These are phyloP conservation scores for Physocephala rufipes DNA, from an alignment of 2,888 invertebrate species.

Conservation along the genomic window DNA sequence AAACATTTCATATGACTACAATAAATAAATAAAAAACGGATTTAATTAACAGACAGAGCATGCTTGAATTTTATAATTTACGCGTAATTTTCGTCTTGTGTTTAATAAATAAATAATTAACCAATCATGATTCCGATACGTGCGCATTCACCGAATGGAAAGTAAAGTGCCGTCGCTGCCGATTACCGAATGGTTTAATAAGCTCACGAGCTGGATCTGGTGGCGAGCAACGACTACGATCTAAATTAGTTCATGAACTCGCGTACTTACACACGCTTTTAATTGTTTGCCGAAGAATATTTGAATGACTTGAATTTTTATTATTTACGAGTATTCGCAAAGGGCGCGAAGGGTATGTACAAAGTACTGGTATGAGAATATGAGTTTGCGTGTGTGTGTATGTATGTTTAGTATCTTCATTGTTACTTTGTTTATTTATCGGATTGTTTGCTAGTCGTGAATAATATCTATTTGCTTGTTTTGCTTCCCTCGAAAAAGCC, in stretches of 20 bases:
- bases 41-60: too few relatives aligned
- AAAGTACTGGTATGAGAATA: conserved; percentile 1
- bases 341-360: too few relatives aligned
- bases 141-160: too few relatives aligned
- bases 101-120: too few relatives aligned
- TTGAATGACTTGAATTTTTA: conserved; percentile 21
- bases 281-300: conserved; percentile 9
- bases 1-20: too few relatives aligned
- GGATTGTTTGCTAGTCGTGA: conserved; percentile 7
- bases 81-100: too few relatives aligned
- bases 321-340: conserved; percentile 5
- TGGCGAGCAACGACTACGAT: neutral
- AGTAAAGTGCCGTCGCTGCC: too few relatives aligned
- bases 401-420: neutral
- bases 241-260: conserved; percentile 22
- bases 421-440: conserved; percentile 4
- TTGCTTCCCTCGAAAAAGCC: neutral
- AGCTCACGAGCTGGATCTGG: neutral
- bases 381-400: neutral
- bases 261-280: conserved; percentile 28
- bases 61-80: too few relatives aligned
- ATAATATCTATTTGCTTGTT: neutral
- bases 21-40: too few relatives aligned
- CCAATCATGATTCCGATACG: too few relatives aligned
- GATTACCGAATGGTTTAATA: too few relatives aligned